phyloP scores from a whole-genome alignment of 2,797 vertebrate species.

The Cossypha dichroa region DNA sequence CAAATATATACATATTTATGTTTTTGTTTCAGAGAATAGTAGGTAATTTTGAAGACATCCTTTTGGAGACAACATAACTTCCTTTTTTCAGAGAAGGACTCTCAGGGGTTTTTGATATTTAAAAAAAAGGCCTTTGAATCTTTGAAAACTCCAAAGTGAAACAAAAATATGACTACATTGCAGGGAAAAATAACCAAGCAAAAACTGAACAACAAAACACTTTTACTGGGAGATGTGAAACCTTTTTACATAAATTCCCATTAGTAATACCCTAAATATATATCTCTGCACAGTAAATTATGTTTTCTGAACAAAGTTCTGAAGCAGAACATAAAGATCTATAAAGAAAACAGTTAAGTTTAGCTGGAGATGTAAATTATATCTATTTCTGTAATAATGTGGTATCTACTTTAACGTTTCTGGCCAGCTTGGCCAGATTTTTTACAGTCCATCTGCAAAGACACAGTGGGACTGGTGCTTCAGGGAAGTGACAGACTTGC shows the following conservation, averaged over 20 bases:
- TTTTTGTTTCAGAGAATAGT: neutral
- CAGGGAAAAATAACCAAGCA: neutral
- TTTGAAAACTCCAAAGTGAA: neutral
- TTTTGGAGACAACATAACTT: neutral
- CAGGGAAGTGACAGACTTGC: neutral
- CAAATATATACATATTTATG: neutral
- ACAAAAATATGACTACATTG: neutral
- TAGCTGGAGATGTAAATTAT: neutral
- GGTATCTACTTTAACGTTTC: neutral
- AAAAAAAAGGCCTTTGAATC: neutral
- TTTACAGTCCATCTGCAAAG: neutral
- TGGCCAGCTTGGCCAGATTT: neutral
- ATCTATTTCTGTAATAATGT: neutral
- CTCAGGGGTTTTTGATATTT: neutral
- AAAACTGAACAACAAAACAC: neutral
- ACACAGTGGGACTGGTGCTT: neutral
- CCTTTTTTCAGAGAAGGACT: neutral
- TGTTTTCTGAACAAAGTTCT: neutral
- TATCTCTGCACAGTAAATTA: neutral
- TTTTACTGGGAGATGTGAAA: neutral
- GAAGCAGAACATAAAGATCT: neutral
- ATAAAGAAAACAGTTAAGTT: neutral
- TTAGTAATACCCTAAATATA: neutral
- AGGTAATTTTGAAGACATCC: neutral
- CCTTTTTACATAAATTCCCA: neutral